Percentiles rank a stretch among this genome's conserved stretches.
Evolutionary conservation across 2,888 invertebrate species (phyloP).

Genomic region (Elysia crispata): DNA sequence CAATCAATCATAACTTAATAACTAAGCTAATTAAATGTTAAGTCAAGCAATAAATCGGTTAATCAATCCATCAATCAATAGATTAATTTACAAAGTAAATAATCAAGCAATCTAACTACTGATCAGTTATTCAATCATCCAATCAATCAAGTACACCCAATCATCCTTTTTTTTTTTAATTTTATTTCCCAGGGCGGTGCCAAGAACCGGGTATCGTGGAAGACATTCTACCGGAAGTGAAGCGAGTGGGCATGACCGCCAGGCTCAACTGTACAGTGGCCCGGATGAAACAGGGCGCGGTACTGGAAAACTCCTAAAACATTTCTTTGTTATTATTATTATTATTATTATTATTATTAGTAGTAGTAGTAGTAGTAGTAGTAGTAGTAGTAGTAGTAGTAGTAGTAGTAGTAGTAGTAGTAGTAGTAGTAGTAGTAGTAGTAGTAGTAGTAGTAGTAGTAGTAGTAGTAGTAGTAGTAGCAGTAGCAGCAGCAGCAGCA

Average conservation of each 20-base stretch:
- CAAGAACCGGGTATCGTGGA: slow-evolving; percentile 73
- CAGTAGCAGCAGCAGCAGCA: background rate
- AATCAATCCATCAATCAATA: too few species aligned
- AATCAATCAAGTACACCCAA: too few species aligned
- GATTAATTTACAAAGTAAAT: too few species aligned
- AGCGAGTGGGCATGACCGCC: slow-evolving; percentile 70
- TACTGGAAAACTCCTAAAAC: background rate
- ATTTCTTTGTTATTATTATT: background rate
- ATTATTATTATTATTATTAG: background rate
- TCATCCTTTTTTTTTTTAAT: too few species aligned
- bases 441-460: background rate
- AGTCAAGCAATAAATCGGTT: too few species aligned
- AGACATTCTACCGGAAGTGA: slow-evolving; percentile 73
- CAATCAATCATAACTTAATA: too few species aligned
- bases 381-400: background rate
- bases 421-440: background rate
- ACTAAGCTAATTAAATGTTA: too few species aligned
- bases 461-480: background rate
- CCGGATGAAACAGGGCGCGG: slow-evolving; percentile 54
- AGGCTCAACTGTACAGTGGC: slow-evolving; percentile 75
- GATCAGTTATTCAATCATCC: background rate
- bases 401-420: background rate
- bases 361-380: background rate
- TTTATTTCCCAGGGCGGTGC: slow-evolving; percentile 50
- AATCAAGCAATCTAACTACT: background rate